Conservation (phyloP, 2,113 vertebrate genomes). For the Centropristis striata region DNA sequence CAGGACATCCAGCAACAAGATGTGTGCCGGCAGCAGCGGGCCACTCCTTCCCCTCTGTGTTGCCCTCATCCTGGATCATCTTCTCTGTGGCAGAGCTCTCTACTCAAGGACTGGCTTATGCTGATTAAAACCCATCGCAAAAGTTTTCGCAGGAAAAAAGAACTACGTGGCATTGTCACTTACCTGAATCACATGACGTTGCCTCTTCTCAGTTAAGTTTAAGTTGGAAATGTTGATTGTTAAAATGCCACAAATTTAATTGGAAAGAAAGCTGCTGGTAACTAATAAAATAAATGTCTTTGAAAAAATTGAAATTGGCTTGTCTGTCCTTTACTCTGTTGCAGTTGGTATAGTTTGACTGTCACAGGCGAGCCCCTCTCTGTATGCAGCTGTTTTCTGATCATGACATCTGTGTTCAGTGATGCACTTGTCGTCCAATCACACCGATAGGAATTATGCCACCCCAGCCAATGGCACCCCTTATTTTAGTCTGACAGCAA, state of each 20-base stretch:
- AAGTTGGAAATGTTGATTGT: slow-evolving; percentile 80
- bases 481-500: slow-evolving; percentile 53
- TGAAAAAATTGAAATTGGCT: slow-evolving; percentile 76
- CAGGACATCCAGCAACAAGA: slow-evolving; percentile 66
- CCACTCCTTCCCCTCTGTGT: slow-evolving; percentile 32
- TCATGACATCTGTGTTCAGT: slow-evolving; percentile 46
- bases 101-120: slow-evolving; percentile 91
- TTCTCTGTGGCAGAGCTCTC: slow-evolving; percentile 81
- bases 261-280: slow-evolving; percentile 86
- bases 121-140: slow-evolving; percentile 90
- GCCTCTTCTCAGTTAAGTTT: slow-evolving; percentile 85
- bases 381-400: slow-evolving; percentile 73
- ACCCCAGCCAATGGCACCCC: slow-evolving; percentile 78
- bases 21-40: slow-evolving; percentile 71
- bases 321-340: slow-evolving; percentile 51
- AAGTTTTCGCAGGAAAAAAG: slow-evolving; percentile 91
- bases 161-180: slow-evolving; percentile 79
- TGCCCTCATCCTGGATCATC: slow-evolving; percentile 73
- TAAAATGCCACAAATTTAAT: slow-evolving; percentile 82
- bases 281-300: slow-evolving; percentile 87
- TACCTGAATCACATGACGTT: slow-evolving; percentile 72
- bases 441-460: slow-evolving; percentile 20
- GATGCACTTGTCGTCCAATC: slow-evolving; percentile 73
- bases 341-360: slow-evolving; percentile 28
- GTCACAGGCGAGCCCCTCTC: slow-evolving; percentile 15